Base-by-base conservation (phyloP, 2,888 invertebrate genomes). In the Corbicula japonica region DNA sequence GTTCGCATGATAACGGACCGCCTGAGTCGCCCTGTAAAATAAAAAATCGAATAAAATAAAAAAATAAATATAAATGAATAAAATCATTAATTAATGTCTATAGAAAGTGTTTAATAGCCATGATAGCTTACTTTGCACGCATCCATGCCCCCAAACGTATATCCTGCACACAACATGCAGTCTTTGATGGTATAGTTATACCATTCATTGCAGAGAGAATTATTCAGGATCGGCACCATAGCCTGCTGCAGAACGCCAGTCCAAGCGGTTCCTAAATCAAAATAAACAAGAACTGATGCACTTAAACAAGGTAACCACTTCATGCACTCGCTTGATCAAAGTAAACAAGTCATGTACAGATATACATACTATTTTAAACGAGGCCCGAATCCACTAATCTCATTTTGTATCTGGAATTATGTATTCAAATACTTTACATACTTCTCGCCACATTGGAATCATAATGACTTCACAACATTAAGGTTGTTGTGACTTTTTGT, bases 1-100 rank as follows among this genome's bases (percentile, higher is more conserved):
- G 93, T 1, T 94, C 94, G 88, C 96, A 96, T 85, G 96, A 94
- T 28, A 96, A 93, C 0, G 96, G 96, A 1, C 96, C 96, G 0
- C 96, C 96, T 71, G 96, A 96, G 91, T 98, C 98, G 0, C 98
- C 98, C 76, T 95, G 93, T 48, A 35, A 46, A 56, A 38, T 23
- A 8, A 60, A 10, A 58, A 34, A 69, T 41, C 6, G 32, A n/a
- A n/a, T n/a, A 6, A 18, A 18, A 8, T 28, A 12, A 21, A 10
- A 50, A 10, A 21, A 8, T 50, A 50, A 18, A 8, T 8, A 21
- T 21, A 15, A 8, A 50, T 15, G 12, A 50, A 15, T 18, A 21
- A 6, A 50, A 50, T 10, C 50, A 21, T 50, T 8, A 38, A 8
- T 12, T 38, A 12, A 38, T 15, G 18, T 38, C 8, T 38, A 38